A percentile compares a stretch with the other conserved stretches of the same genome.
Conservation (phyloP, 2,888 invertebrate genomes). For the Euzetes globulus region DNA sequence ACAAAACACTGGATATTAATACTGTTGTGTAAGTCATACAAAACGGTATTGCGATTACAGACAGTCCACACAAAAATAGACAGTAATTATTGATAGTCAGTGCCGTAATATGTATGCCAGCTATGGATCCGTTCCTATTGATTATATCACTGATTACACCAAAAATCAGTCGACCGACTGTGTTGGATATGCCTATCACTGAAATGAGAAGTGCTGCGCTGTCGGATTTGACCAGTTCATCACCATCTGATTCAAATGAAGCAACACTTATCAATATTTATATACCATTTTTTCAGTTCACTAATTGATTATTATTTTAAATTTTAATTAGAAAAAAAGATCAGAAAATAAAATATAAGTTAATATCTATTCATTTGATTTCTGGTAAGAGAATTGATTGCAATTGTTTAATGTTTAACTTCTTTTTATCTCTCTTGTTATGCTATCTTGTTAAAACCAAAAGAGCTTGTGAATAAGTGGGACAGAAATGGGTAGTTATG, state of each 20-base stretch:
- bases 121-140: slow-evolving; percentile 45
- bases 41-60: slow-evolving; percentile 74
- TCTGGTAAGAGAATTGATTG: too few species aligned
- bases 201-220: slow-evolving; percentile 48
- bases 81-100: slow-evolving; percentile 87
- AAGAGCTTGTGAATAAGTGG: background rate
- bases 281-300: background rate
- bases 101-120: slow-evolving; percentile 66
- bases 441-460: too few species aligned
- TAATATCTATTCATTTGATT: too few species aligned
- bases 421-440: too few species aligned
- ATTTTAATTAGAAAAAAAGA: too few species aligned
- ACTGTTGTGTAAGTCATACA: slow-evolving; percentile 68
- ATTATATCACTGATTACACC: slow-evolving; percentile 69
- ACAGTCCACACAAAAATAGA: slow-evolving; percentile 76
- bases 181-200: slow-evolving; percentile 71
- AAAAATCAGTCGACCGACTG: slow-evolving; percentile 77
- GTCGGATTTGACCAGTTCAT: slow-evolving; percentile 46
- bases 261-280: background rate
- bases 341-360: too few species aligned
- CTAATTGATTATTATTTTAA: too few species aligned
- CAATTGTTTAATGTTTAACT: too few species aligned
- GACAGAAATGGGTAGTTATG: background rate
- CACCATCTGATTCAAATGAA: slow-evolving; percentile 21
- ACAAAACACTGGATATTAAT: slow-evolving; percentile 72